Conservation (phyloP, 1,140 invertebrate genomes). For the Drosophila sp. region DNA sequence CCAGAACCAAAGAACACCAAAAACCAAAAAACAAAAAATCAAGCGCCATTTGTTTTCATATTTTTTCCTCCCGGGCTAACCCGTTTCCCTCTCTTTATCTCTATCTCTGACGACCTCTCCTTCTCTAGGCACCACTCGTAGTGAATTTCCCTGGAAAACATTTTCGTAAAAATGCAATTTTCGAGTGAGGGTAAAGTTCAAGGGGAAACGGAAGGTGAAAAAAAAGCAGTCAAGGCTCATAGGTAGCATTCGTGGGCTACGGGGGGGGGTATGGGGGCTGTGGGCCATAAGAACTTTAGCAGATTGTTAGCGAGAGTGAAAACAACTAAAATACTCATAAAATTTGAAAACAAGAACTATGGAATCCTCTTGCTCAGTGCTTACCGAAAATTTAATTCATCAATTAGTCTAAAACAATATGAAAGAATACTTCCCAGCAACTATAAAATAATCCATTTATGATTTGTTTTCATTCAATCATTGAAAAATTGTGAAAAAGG, state of each 20-base stretch:
- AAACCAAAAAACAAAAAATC: conserved; percentile 29
- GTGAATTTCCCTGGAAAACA: conserved; percentile 55
- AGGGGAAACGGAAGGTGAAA: conserved; percentile 9
- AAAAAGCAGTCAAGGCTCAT: background rate
- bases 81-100: conserved; percentile 5
- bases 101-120: background rate
- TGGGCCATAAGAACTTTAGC: conserved; percentile 49
- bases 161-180: conserved; percentile 78
- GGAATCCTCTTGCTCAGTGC: conserved; percentile 17
- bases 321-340: conserved; percentile 44
- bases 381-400: background rate
- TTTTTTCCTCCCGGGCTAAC: conserved; percentile 24
- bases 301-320: conserved; percentile 66
- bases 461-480: background rate
- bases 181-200: conserved; percentile 63
- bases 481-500: background rate
- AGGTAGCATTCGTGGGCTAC: background rate
- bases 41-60: conserved; percentile 74
- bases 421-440: too few species aligned
- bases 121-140: conserved; percentile 33
- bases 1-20: conserved; percentile 33
- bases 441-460: too few species aligned
- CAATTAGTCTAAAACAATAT: background rate
- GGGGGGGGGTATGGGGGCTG: background rate
- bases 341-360: conserved; percentile 8